Evolutionary conservation across 1,140 invertebrate species (phyloP), one percentile per base, ranked within the genome.

Genomic region (Macrostomum lignano): DNA sequence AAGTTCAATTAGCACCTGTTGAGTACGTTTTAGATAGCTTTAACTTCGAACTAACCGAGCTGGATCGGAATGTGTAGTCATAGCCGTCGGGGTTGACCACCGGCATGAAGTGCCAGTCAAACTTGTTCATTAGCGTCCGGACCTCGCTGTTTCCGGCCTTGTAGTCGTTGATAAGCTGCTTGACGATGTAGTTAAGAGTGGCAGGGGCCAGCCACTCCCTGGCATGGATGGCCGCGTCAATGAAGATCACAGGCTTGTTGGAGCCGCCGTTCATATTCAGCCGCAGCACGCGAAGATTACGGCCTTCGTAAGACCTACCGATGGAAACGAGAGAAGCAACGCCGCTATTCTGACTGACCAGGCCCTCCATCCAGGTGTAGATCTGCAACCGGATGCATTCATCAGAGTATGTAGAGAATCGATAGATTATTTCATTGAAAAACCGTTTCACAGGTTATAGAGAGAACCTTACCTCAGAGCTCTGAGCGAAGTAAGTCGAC

Each of bases 51-150:
- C 32, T n/a, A 39, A 52, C 50, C 13, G 25, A 40, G 0, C 43
- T 50, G 30, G 65, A n/a, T n/a, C n/a, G n/a, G n/a, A n/a, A 61
- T 7, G 46, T 46, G 38, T 45, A 52, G 30, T 46, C 46, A 37
- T 61, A 61, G 5, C 59, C 59, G 40, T 63, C 61, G 7, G 60
- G 57, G 42, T 63, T 63, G 11, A 55, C 43, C 0, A 61, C 44
- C 22, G 61, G 61, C 11, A 58, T 40, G 28, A 63, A 46, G 28
- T 53, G 51, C 32, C 53, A 52, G 33, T 60, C 52, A 37, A 55
- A 52, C n/a, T 38, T 44, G 21, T 51, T 41, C n/a, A 62, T 34
- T 3, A 54, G 34, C 14, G 30, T 29, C 1, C 32, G 38, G 3
- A 43, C 34, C 1, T 35, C 31, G 3, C 25, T 24, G 29, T 47